Evolutionary conservation across 53 echinoderm and acorn worm species (phyloP).

Genomic region (Henricia sp.): DNA sequence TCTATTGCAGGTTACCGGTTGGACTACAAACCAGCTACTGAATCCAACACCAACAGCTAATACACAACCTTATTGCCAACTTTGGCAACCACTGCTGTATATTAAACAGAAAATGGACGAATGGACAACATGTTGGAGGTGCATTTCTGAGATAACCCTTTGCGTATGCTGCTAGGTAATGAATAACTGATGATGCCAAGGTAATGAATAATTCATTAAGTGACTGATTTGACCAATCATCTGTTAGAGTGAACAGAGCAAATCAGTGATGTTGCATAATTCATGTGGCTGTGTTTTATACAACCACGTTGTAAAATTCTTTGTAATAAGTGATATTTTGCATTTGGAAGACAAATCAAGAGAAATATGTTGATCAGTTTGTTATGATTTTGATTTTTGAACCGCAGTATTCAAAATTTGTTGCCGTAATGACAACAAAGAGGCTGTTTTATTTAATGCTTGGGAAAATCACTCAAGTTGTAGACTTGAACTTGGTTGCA

Average conservation of each 20-base stretch:
- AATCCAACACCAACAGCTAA: constrained; percentile 63
- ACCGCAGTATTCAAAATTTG: background rate
- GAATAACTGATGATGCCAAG: background rate
- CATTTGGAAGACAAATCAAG: background rate
- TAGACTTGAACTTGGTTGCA: no score
- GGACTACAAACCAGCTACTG: constrained; percentile 75
- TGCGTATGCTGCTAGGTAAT: background rate
- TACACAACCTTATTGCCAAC: background rate
- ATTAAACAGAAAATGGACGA: background rate
- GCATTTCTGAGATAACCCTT: constrained; percentile 10
- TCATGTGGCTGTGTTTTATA: background rate
- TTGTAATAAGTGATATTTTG: background rate
- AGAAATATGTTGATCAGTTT: background rate
- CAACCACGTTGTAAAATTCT: no score
- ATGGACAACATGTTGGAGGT: background rate
- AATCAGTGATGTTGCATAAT: constrained; percentile 2
- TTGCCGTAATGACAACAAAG: background rate
- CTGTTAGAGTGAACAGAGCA: background rate
- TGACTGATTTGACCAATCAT: no score
- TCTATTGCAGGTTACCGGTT: no score
- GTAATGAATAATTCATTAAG: constrained; percentile 12
- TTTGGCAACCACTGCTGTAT: background rate
- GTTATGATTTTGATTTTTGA: background rate
- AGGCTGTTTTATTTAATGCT: background rate
- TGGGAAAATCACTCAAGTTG: no score